phyloP scores from a whole-genome alignment of 2,113 vertebrate genomes.

The Coturnix japonica region DNA sequence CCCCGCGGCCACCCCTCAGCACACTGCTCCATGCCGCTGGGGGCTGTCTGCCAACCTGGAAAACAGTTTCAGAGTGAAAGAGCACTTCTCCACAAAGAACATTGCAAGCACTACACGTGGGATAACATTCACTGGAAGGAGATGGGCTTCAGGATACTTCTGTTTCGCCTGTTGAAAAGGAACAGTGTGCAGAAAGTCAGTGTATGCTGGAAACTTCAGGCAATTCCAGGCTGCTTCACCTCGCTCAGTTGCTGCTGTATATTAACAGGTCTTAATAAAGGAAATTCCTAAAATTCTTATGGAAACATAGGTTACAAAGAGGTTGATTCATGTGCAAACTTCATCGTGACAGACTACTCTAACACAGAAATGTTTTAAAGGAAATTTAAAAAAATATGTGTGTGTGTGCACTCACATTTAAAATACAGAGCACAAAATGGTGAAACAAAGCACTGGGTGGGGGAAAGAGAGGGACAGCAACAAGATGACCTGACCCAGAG shows the following conservation, averaged over 20 bases:
- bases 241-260: constrained; percentile 37
- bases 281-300: constrained; percentile 79
- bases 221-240: constrained; percentile 26
- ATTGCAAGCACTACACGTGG: background rate
- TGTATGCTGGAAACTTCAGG: constrained; percentile 30
- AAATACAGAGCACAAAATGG: background rate
- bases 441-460: background rate
- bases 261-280: constrained; percentile 60
- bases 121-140: background rate
- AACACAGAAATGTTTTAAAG: constrained; percentile 63
- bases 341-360: constrained; percentile 44
- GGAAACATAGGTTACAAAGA: constrained; percentile 74
- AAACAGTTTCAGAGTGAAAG: constrained; percentile 50
- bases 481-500: background rate
- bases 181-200: constrained; percentile 39
- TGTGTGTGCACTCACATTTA: background rate
- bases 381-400: background rate
- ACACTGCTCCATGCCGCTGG: constrained; percentile 92
- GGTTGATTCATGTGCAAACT: constrained; percentile 67
- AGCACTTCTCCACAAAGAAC: background rate
- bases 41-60: constrained; percentile 69
- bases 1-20: constrained; percentile 81
- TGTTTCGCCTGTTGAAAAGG: constrained; percentile 37
- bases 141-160: background rate
- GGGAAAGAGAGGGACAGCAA: background rate